Evolutionary conservation across 2,113 vertebrate species (phyloP).

Genomic region (Rhea pennata): DNA sequence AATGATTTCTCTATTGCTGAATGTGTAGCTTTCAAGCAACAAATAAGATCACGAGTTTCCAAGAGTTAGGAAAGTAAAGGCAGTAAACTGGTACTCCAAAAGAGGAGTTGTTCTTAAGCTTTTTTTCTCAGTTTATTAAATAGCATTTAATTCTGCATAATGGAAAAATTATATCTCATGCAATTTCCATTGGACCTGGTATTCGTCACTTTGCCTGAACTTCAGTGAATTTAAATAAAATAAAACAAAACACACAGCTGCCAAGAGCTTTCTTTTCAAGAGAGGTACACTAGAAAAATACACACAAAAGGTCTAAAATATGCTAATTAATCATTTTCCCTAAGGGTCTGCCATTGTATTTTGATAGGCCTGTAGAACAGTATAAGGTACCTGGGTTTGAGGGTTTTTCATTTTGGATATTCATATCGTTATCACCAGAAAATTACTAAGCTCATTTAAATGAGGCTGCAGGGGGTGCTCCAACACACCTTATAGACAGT

Average conservation of each 20-base stretch:
- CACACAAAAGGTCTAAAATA: neutral
- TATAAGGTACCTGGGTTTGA: neutral
- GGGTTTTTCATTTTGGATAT: neutral
- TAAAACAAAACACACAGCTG: too few relatives aligned
- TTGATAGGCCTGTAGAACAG: neutral
- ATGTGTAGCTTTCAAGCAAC: neutral
- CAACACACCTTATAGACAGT: neutral
- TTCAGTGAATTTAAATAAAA: neutral
- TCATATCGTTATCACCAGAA: neutral
- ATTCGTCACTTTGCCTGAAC: neutral
- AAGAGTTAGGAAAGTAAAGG: neutral
- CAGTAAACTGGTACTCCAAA: neutral
- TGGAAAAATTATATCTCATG: neutral
- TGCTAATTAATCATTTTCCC: neutral
- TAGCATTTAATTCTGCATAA: neutral
- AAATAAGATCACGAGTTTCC: neutral
- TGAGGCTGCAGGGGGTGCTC: conserved; percentile 57
- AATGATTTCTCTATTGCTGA: neutral
- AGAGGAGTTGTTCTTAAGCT: neutral
- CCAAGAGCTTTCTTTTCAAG: neutral
- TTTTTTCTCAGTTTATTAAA: neutral
- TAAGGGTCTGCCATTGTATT: neutral
- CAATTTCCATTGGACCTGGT: neutral
- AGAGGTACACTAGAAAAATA: neutral
- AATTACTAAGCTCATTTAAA: conserved; percentile 39